Evolutionary conservation across 2,888 invertebrate species (phyloP).

Genomic region (Epinotia bilunana): DNA sequence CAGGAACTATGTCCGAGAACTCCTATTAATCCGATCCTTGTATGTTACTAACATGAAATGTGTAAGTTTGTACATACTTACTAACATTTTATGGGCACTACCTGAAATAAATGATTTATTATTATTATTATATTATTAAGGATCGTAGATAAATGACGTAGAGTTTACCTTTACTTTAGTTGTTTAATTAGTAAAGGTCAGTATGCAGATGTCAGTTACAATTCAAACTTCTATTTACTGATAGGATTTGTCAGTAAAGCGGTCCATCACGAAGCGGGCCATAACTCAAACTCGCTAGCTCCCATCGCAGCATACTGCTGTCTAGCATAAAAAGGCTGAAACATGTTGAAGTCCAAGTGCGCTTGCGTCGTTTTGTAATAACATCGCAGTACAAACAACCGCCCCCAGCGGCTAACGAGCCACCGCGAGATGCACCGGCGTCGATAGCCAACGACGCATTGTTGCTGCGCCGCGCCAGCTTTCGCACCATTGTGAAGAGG

Average conservation of each 20-base stretch:
- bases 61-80: too few species aligned
- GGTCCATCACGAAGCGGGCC: conserved; percentile 62
- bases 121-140: too few species aligned
- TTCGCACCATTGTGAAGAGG: conserved; percentile 83
- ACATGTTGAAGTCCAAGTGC: background rate
- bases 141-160: background rate
- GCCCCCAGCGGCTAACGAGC: conserved; percentile 80
- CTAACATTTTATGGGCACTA: too few species aligned
- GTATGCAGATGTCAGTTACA: conserved; percentile 14
- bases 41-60: too few species aligned
- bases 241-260: conserved; percentile 52
- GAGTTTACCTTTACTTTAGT: background rate
- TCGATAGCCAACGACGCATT: conserved; percentile 79
- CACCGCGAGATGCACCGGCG: conserved; percentile 78
- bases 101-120: too few species aligned
- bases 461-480: conserved; percentile 80
- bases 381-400: conserved; percentile 69
- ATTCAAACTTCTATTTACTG: conserved; percentile 18
- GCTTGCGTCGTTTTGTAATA: conserved; percentile 20
- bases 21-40: too few species aligned
- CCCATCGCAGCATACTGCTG: conserved; percentile 55
- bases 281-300: conserved; percentile 64
- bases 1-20: background rate
- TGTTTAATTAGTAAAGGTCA: background rate
- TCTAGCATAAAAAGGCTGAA: conserved; percentile 18